Evolutionary conservation across 2,797 vertebrate species (phyloP), one percentile per base, ranked within the genome.

Genomic region (Gallinago stenura): DNA sequence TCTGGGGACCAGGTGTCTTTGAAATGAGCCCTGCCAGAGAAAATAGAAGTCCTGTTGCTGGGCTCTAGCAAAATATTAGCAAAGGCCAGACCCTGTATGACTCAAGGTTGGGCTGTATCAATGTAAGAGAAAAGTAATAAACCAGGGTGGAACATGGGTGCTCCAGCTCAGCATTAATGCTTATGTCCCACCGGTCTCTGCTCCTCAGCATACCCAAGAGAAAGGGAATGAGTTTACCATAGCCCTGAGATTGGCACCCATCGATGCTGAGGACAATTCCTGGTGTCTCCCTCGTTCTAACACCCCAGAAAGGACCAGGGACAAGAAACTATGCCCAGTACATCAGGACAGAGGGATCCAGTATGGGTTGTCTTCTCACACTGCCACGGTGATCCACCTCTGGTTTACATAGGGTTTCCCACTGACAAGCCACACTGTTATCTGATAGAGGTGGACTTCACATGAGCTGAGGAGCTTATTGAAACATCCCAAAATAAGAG

Each of bases 31-130:
- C 37, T 85, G 65, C 20, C 57, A 85, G 86, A 94, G 22, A 33
- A 87, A 94, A 96, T 10, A 90, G 68, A 85, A 93, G 37, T 57
- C 65, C 72, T 89, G 69, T 87, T 95, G 71, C 91, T 92, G 88
- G 86, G 64, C 45, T 92, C 13, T 69, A 73, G 57, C 25, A 89
- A 89, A 94, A 80, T 64, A 70, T 45, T 68, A 85, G 86, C 51
- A 95, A 96, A 89, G 88, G 64, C 41, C 20, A 2, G 46, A 61
- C 85, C 56, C 72, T 60, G 33, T 87, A 65, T 26, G 13, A 57
- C 88, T 88, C 48, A 37, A 33, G 76, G 61, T 61, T 87, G 85
- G 33, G 11, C 11, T 66, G 16, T 41, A 62, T 70, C 71, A 50
- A 3, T 61, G 54, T 48, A 26, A 8, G 41, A 70, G 31, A 64